A percentile compares a stretch with the other conserved stretches of the same genome.
Evolutionary conservation across 2,888 invertebrate species (phyloP).

Genomic region (Sipha maydis): DNA sequence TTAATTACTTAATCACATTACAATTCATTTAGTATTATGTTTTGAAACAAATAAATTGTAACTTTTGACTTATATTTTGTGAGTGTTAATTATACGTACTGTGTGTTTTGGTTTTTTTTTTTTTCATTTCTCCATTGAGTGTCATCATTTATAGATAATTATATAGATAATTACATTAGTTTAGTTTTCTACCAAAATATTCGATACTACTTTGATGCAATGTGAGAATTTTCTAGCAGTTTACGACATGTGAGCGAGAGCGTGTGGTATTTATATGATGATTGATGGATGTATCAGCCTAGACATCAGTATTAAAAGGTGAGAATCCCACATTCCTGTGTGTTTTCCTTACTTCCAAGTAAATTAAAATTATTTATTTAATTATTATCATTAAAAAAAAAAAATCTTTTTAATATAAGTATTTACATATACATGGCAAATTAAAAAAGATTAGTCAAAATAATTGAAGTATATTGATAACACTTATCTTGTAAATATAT

Average conservation of each 20-base stretch:
- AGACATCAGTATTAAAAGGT: conserved; percentile 58
- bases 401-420: not conserved
- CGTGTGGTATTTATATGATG: conserved; percentile 58
- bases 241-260: conserved; percentile 60
- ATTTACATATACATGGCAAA: not conserved
- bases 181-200: conserved; percentile 51
- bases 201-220: conserved; percentile 58
- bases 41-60: conserved; percentile 52
- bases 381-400: not conserved
- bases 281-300: conserved; percentile 60
- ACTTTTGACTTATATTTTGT: conserved; percentile 50
- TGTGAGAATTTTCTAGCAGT: conserved; percentile 60
- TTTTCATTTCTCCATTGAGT: conserved; percentile 37
- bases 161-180: conserved; percentile 36
- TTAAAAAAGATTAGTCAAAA: not conserved
- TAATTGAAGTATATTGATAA: not conserved
- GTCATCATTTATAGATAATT: conserved; percentile 45
- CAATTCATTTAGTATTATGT: conserved; percentile 52
- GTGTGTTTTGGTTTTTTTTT: conserved; percentile 54
- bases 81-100: conserved; percentile 49
- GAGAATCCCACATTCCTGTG: conserved; percentile 51
- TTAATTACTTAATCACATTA: conserved; percentile 40
- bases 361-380: not conserved
- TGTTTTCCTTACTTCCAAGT: conserved; percentile 47
- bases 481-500: no score